These are phyloP conservation scores for Drosophila quinaria DNA, from an alignment of 2,888 invertebrate species.

Conservation along the genomic window DNA sequence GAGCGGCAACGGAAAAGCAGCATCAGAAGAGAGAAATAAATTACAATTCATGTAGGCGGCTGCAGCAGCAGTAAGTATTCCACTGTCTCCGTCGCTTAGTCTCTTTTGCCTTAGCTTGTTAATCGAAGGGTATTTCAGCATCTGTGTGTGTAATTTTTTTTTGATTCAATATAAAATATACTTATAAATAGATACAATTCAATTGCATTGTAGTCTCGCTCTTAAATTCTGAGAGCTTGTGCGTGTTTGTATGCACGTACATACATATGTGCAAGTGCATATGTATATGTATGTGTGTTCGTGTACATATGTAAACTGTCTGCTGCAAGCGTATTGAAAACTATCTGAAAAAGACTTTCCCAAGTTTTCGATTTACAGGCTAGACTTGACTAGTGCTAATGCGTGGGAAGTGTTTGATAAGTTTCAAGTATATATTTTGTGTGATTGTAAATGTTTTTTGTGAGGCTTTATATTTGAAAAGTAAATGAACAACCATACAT, in stretches of 20 bases:
- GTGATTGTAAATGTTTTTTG: background rate
- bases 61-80: constrained; percentile 37
- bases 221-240: constrained; percentile 1
- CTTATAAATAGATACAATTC: constrained; percentile 25
- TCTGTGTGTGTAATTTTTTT: constrained; percentile 24
- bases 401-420: constrained; percentile 36
- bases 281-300: background rate
- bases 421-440: constrained; percentile 10
- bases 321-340: constrained; percentile 11
- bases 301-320: background rate
- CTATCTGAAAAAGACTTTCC: constrained; percentile 13
- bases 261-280: too few species aligned
- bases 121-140: constrained; percentile 73
- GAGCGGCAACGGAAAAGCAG: constrained; percentile 16
- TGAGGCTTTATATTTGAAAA: constrained; percentile 10
- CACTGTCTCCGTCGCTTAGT: constrained; percentile 12
- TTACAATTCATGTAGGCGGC: constrained; percentile 73
- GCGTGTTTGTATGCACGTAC: background rate
- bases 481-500: constrained; percentile 41
- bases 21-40: constrained; percentile 48
- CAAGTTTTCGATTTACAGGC: constrained; percentile 19
- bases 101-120: constrained; percentile 63
- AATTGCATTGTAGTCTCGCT: constrained; percentile 15
- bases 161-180: constrained; percentile 6
- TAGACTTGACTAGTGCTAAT: constrained; percentile 3